Evolutionary conservation across 2,113 vertebrate genomes (phyloP).

Genomic region (Pygoscelis antarcticus): DNA sequence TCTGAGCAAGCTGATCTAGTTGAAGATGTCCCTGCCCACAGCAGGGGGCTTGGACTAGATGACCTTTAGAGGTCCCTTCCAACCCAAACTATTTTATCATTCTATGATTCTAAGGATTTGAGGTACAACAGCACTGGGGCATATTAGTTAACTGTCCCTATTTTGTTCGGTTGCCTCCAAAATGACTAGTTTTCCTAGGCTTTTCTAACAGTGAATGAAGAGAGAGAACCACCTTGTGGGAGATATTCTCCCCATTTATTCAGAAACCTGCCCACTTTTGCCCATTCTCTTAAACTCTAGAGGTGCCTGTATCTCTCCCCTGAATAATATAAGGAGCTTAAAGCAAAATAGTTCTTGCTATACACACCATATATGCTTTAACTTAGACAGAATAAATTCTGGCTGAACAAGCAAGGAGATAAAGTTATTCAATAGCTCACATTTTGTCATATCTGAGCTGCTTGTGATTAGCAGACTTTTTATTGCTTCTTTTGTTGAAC

Average conservation of each 20-base stretch:
- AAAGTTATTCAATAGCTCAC: not conserved
- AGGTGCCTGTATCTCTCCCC: not conserved
- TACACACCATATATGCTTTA: not conserved
- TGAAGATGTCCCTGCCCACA: too few species aligned
- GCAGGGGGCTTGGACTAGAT: too few species aligned
- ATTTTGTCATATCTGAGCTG: not conserved
- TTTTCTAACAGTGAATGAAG: not conserved
- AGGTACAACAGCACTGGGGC: not conserved
- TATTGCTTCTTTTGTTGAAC: not conserved
- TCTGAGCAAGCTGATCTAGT: too few species aligned
- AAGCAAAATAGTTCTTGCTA: not conserved
- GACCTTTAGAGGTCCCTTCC: too few species aligned
- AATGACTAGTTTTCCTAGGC: not conserved
- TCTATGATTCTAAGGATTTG: not conserved
- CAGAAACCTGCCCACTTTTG: not conserved
- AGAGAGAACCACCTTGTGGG: not conserved
- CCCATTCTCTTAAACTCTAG: not conserved
- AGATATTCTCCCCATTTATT: not conserved
- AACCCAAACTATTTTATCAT: too few species aligned
- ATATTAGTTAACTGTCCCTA: not conserved
- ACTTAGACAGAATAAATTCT: not conserved
- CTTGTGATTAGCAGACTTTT: not conserved
- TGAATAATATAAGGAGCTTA: not conserved
- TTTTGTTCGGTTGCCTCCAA: not conserved
- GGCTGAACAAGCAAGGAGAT: not conserved